Percentiles rank a stretch among this genome's conserved stretches.
These are phyloP conservation scores for Vannuccia rotundouncinata DNA, from an alignment of 2,888 invertebrate genomes.

Conservation along the genomic window DNA sequence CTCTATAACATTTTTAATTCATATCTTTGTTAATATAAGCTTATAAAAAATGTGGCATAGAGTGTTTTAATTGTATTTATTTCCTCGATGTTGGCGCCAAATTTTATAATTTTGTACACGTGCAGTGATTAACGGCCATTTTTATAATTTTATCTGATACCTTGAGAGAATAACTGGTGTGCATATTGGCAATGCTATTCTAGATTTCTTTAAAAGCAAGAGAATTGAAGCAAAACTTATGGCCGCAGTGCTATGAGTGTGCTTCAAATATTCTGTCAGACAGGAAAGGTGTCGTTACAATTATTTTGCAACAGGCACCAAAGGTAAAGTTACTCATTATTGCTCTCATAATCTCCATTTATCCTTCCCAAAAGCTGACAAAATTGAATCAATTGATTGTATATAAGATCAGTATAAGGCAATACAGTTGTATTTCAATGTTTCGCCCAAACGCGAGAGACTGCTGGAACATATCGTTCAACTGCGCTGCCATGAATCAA, in stretches of 20 bases:
- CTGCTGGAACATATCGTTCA: background rate
- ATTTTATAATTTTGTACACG: background rate
- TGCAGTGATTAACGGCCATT: too few species aligned
- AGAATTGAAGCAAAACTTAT: too few species aligned
- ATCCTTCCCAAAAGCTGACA: too few species aligned
- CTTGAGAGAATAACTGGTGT: too few species aligned
- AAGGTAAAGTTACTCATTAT: too few species aligned
- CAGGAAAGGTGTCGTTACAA: background rate
- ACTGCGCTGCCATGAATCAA: background rate
- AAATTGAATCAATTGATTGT: background rate
- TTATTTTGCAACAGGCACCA: background rate
- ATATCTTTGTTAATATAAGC: background rate
- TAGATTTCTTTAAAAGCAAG: too few species aligned
- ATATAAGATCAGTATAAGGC: background rate
- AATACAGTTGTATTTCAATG: background rate
- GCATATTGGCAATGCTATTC: too few species aligned
- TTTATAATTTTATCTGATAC: too few species aligned
- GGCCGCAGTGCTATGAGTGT: too few species aligned
- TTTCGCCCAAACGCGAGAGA: background rate
- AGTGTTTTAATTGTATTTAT: background rate
- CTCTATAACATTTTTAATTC: too few species aligned
- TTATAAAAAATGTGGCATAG: background rate
- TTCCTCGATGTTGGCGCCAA: background rate
- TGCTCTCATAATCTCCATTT: background rate
- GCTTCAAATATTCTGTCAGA: too few species aligned